Evolutionary conservation across 2,888 invertebrate genomes (phyloP).

Genomic region (Branchipolynoe longqiensis): DNA sequence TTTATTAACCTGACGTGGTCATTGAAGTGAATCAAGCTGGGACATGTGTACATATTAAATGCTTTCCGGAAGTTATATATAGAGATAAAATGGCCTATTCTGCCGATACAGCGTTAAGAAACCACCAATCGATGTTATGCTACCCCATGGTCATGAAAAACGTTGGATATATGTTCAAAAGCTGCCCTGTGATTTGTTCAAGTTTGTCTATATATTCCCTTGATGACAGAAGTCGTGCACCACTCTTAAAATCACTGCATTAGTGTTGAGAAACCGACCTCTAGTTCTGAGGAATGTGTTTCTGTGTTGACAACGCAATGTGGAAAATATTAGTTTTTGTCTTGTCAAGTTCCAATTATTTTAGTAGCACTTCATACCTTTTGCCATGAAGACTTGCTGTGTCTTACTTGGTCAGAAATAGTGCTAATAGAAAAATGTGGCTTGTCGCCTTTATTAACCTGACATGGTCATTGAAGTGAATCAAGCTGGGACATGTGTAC

Average conservation of each 20-base stretch:
- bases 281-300: too few species aligned
- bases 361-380: constrained; percentile 31
- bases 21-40: constrained; percentile 35
- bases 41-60: neutral
- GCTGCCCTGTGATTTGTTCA: neutral
- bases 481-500: constrained; percentile 27
- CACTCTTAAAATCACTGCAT: too few species aligned
- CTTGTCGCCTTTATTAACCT: constrained; percentile 49
- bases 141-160: too few species aligned
- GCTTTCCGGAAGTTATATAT: neutral
- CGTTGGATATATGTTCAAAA: too few species aligned
- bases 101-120: too few species aligned
- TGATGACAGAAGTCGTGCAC: too few species aligned
- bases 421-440: constrained; percentile 44
- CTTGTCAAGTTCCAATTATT: neutral
- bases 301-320: too few species aligned
- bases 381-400: constrained; percentile 7
- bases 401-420: constrained; percentile 19
- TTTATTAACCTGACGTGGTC: constrained; percentile 31
- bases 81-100: too few species aligned
- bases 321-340: neutral
- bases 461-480: constrained; percentile 34
- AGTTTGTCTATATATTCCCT: too few species aligned
- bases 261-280: too few species aligned
- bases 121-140: too few species aligned